Base-by-base conservation (phyloP, 2,113 vertebrate species). In the Tretioscincus oriximinensis region DNA sequence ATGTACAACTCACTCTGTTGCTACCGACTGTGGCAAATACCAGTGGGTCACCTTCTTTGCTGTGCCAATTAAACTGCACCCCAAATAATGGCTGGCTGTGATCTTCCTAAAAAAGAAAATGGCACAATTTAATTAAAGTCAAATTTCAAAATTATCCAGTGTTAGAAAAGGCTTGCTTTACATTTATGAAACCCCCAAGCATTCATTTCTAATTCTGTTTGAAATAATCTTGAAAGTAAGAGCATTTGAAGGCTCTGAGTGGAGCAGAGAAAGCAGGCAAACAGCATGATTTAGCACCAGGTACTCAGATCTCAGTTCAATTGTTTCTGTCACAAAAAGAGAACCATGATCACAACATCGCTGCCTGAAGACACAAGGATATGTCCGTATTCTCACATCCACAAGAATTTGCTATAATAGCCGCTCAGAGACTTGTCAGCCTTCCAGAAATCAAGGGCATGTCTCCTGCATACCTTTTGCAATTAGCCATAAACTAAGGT, bases 11-110 rank as follows among this genome's bases (percentile, higher is more conserved):
- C 84, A 99, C 98, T 92, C 98, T 94, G 94, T 99, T 99, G 89
- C 98, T 99, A 81, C 98, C 98, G 3, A 99, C 97, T 47, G 98
- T 99, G 65, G 98, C 98, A 83, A 99, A 99, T 86, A 99, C 98
- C 64, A 99, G 93, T 1, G 98, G 98, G 91, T 99, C 98, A 18
- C 98, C 98, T 94, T 99, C 98, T 92, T 99, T 99, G 90, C 98
- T 99, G 92, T 99, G 97, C 98, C 98, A 99, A 91, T 99, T 99
- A 89, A 99, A 99, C 85, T 99, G 98, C 75, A 99, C 98, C 73
- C 98, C 98, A 92, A 99, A 99, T 85, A 99, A 92, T 31, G 98
- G 98, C 90, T 99, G 98, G 9, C 96, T 96, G 81, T 99, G 98
- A 90, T 99, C 98, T 93, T 99, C 98, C 98, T 99, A 89, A 3